phyloP scores from a whole-genome alignment of 37 sponge, comb jelly and placozoan species.

The Diacarnus erythraeanus region DNA sequence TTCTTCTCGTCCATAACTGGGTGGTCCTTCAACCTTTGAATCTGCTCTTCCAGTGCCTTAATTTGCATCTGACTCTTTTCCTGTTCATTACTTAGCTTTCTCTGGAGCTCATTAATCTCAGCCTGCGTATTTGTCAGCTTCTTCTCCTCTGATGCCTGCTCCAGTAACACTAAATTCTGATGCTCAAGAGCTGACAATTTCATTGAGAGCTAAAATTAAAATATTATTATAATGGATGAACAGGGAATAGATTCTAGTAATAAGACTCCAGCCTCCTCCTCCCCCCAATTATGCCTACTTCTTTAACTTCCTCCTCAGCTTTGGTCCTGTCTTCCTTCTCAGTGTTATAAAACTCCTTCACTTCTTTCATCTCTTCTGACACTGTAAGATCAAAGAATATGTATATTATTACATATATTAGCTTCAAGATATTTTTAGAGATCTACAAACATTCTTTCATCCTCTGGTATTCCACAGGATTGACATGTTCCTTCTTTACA shows the following conservation, averaged over 20 bases:
- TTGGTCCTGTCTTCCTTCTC: slow-evolving; percentile 27
- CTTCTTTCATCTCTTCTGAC: slow-evolving; percentile 32
- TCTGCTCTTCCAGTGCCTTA: slow-evolving; percentile 41
- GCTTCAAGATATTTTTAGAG: not conserved
- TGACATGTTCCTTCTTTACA: slow-evolving; percentile 3
- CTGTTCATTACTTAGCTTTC: slow-evolving; percentile 16
- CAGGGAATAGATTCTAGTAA: too few species aligned
- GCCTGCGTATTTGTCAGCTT: slow-evolving; percentile 36
- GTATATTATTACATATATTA: not conserved
- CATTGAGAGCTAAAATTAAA: not conserved
- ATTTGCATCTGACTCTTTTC: slow-evolving; percentile 30
- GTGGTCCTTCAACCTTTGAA: not conserved
- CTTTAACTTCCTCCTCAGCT: slow-evolving; percentile 24
- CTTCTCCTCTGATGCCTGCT: slow-evolving; percentile 4
- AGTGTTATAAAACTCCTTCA: not conserved
- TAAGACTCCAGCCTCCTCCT: too few species aligned
- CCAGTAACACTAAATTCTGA: slow-evolving; percentile 49
- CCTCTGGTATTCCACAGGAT: slow-evolving; percentile 23
- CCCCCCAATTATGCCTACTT: slow-evolving; percentile 3
- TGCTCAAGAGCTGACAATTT: slow-evolving; percentile 9
- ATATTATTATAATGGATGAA: not conserved
- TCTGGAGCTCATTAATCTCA: slow-evolving; percentile 38
- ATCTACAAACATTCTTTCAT: slow-evolving; percentile 26
- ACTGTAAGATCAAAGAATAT: too few species aligned
- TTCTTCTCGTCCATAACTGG: slow-evolving; percentile 4